Percentiles rank a stretch among this genome's conserved stretches.
Evolutionary conservation across 2,113 vertebrate species (phyloP).

Genomic region (Nerophis lumbriciformis): DNA sequence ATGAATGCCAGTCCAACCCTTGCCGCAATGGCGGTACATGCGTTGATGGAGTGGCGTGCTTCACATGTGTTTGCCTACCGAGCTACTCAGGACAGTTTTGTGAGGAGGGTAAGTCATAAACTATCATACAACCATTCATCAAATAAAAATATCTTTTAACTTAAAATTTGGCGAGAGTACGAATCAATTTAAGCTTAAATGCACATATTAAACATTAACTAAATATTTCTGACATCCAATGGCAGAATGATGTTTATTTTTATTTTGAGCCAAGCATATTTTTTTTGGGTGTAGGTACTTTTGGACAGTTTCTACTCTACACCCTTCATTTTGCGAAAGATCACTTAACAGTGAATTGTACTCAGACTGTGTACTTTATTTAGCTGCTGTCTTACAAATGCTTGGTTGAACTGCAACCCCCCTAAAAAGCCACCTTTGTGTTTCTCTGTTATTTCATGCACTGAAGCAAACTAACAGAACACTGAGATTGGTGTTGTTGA

Average conservation of each 20-base stretch:
- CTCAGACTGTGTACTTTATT: constrained; percentile 27
- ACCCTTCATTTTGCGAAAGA: constrained; percentile 28
- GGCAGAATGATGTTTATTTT: neutral
- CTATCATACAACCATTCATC: neutral
- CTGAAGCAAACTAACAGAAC: constrained; percentile 5
- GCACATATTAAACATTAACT: neutral
- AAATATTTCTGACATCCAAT: neutral
- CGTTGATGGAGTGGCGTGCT: constrained; percentile 82
- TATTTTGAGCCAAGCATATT: constrained; percentile 8
- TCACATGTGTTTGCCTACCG: constrained; percentile 87
- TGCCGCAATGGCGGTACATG: constrained; percentile 93
- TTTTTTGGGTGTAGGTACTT: neutral
- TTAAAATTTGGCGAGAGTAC: neutral
- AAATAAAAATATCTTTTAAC: neutral
- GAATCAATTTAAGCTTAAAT: neutral
- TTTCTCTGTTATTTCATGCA: constrained; percentile 16
- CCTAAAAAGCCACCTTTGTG: neutral
- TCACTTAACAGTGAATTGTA: constrained; percentile 47
- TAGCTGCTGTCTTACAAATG: constrained; percentile 46
- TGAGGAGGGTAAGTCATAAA: constrained; percentile 81
- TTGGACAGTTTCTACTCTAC: constrained; percentile 15
- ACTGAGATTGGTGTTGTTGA: neutral
- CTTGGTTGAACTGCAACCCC: constrained; percentile 24
- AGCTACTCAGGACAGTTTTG: constrained; percentile 87
- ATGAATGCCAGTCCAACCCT: constrained; percentile 92